Evolutionary conservation across 2,888 invertebrate genomes (phyloP).

Genomic region (Fragum whitleyi): DNA sequence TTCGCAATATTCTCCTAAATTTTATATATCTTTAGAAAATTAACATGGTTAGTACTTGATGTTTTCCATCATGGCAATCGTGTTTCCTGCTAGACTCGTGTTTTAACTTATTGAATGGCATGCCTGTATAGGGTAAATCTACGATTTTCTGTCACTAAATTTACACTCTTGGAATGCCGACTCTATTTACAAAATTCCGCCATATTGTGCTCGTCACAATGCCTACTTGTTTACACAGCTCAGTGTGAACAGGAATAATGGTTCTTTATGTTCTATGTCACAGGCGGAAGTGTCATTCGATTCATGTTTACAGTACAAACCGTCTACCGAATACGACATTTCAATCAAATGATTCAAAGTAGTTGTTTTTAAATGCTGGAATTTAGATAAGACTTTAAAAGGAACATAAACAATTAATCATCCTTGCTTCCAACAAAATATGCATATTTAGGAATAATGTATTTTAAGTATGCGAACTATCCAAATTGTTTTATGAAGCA

Average conservation of each 20-base stretch:
- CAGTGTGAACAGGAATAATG: conserved; percentile 12
- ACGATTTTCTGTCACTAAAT: conserved; percentile 1
- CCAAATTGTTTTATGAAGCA: too few relatives aligned
- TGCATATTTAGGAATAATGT: background rate
- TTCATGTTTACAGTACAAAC: conserved; percentile 4
- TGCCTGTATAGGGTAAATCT: background rate
- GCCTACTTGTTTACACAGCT: conserved; percentile 1
- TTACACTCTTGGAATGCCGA: conserved; percentile 3
- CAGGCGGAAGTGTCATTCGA: conserved; percentile 5
- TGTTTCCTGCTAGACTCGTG: too few relatives aligned
- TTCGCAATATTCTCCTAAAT: too few relatives aligned
- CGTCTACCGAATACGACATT: conserved; percentile 1
- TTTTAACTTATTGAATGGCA: too few relatives aligned
- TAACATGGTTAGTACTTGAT: too few relatives aligned
- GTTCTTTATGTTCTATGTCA: conserved; percentile 15
- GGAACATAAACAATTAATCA: too few relatives aligned
- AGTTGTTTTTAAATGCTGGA: background rate
- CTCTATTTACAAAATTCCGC: conserved; percentile 1
- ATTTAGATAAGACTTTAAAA: too few relatives aligned
- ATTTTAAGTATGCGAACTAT: too few relatives aligned
- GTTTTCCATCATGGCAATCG: too few relatives aligned
- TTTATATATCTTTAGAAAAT: too few relatives aligned
- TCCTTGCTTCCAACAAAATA: background rate
- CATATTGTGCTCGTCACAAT: conserved; percentile 7
- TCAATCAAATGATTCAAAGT: conserved; percentile 1